Evolutionary conservation across 1,140 invertebrate genomes (phyloP), one percentile per base, ranked within the genome.

Genomic region (Ceratina japonica): DNA sequence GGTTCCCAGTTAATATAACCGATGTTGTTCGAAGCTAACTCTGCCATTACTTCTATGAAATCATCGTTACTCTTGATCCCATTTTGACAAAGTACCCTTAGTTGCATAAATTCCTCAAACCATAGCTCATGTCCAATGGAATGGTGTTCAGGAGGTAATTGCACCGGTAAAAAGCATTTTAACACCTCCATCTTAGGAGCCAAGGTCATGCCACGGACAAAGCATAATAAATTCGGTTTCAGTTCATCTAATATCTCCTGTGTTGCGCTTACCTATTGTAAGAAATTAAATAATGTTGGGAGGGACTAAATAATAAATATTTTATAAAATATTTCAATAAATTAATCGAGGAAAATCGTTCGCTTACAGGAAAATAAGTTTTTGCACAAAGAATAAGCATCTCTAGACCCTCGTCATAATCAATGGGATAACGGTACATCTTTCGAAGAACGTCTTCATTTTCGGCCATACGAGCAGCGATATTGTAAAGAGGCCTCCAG

Each of bases 1-100:
- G 96, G 96, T 76, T 95, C 95, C 97, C 97, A 99, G 86, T 99
- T 95, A 71, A 99, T 95, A 58, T 95, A 95, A 0, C 98, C 97
- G 75, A 97, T 95, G 89, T 96, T 97, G 79, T 95, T 92, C 75
- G 93, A 92, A 1, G 97, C 95, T 8, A 98, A 89, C 75, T 94
- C 94, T 1, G 96, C 93, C 88, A 98, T 95, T 52, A 98, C 90
- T 75, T 93, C 93, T 89, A 97, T 94, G 82, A 98, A 92, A 77
- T 94, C 93, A 86, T 93, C 92, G 91, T 97, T 96, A 94, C 96
- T 97, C 20, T 91, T 88, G 4, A 94, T 94, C 15, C 93, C 92
- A 90, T 96, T 97, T 82, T 95, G 94, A 90, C 95, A 97, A 10
- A 94, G 93, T 77, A 95, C 93, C 96, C 96, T 98, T 12, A 97